Conservation (phyloP, 2,113 vertebrate genomes). For the Daubentonia madagascariensis region DNA sequence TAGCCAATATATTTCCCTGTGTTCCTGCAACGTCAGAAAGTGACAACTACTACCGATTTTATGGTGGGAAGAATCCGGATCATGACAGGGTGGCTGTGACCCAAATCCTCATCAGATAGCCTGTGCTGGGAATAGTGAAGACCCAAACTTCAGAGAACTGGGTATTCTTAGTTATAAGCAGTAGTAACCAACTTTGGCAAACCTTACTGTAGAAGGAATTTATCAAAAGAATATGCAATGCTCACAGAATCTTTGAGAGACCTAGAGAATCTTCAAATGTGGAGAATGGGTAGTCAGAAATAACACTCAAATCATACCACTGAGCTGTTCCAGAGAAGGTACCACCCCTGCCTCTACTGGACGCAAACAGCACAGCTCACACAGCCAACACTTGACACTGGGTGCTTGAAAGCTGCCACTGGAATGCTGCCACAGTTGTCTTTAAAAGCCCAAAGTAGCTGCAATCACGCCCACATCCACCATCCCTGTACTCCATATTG, state of each 20-base stretch:
- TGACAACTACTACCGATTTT: background rate
- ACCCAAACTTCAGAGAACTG: background rate
- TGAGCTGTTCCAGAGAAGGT: background rate
- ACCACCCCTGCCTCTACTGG: background rate
- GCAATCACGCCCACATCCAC: background rate
- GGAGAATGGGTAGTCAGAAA: background rate
- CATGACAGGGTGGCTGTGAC: background rate
- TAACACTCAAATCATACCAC: background rate
- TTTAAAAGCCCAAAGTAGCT: background rate
- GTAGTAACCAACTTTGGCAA: background rate
- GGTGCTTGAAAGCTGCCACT: background rate
- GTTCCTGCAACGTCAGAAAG: background rate
- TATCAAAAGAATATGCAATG: background rate
- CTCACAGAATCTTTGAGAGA: background rate
- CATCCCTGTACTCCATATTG: background rate
- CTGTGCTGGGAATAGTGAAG: background rate
- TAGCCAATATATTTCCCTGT: background rate
- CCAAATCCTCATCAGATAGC: background rate
- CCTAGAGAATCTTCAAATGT: background rate
- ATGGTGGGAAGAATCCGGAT: background rate
- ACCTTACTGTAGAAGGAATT: background rate
- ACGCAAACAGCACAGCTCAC: background rate
- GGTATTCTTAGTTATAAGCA: background rate
- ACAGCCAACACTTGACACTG: background rate
- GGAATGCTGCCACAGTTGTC: background rate